A percentile compares a stretch with the other conserved stretches of the same genome.
phyloP scores from a whole-genome alignment of 2,888 invertebrate species.

The Melanchra persicariae region DNA sequence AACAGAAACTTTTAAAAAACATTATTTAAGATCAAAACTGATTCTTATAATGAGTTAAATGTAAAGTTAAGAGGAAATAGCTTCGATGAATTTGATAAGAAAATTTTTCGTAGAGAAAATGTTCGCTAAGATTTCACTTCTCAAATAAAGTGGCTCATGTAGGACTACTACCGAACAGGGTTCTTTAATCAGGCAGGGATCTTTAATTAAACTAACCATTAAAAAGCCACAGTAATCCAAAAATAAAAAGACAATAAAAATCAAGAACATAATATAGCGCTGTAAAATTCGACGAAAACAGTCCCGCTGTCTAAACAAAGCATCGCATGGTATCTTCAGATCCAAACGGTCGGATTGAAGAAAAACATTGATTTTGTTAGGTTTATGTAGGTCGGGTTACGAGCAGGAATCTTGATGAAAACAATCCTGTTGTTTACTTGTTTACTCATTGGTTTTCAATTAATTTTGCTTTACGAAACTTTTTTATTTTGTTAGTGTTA shows the following conservation, averaged over 20 bases:
- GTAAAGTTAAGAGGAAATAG: conserved; percentile 10
- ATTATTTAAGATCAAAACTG: conserved; percentile 15
- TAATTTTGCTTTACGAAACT: conserved; percentile 2
- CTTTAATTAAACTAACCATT: not conserved
- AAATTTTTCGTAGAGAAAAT: conserved; percentile 20
- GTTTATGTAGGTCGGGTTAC: conserved; percentile 45
- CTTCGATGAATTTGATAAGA: conserved; percentile 24
- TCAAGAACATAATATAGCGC: conserved; percentile 2
- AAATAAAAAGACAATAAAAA: conserved; percentile 36
- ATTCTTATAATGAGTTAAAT: conserved; percentile 15
- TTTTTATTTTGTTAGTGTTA: not conserved
- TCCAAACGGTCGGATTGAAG: conserved; percentile 39
- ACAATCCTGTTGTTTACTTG: conserved; percentile 32
- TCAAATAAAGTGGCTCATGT: not conserved
- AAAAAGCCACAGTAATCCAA: conserved; percentile 18
- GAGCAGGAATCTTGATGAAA: conserved; percentile 39
- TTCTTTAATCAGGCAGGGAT: no score
- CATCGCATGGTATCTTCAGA: conserved; percentile 30
- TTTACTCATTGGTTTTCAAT: conserved; percentile 30
- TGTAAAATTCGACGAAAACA: conserved; percentile 38
- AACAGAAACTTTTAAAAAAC: conserved; percentile 2
- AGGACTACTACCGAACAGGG: not conserved
- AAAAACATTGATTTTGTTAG: conserved; percentile 52
- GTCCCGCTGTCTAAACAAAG: conserved; percentile 43
- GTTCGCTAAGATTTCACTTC: not conserved